phyloP scores from a whole-genome alignment of 2,113 vertebrate species.

The Rhynchomys soricoides region DNA sequence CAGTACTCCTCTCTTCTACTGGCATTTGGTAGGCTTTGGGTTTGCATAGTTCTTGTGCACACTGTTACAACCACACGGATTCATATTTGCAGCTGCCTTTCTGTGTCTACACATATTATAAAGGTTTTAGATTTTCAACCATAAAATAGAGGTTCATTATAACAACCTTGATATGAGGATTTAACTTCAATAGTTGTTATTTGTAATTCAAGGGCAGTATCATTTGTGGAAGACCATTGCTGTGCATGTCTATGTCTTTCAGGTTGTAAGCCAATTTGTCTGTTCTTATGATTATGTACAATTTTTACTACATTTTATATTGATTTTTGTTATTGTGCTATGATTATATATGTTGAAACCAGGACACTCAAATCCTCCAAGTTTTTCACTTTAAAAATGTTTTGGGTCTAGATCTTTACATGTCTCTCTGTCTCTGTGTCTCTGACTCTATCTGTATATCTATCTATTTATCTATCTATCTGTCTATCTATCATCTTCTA shows the following conservation, averaged over 20 bases:
- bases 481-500: background rate
- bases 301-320: background rate
- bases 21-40: no score
- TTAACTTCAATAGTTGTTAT: background rate
- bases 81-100: background rate
- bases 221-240: background rate
- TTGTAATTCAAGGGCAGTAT: background rate
- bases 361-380: background rate
- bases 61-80: background rate
- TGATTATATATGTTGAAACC: background rate
- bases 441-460: background rate
- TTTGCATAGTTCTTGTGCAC: background rate
- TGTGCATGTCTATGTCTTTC: background rate
- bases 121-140: background rate
- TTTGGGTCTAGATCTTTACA: background rate
- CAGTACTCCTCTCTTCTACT: background rate
- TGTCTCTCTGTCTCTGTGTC: background rate
- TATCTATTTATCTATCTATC: background rate
- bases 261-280: background rate
- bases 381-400: background rate
- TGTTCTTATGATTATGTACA: background rate
- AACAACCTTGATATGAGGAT: background rate
- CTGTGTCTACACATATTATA: background rate
- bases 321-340: background rate
- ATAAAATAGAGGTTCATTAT: background rate